Evolutionary conservation across 2,113 vertebrate genomes (phyloP), one percentile per base, ranked within the genome.

Genomic region (Paralichthys olivaceus): DNA sequence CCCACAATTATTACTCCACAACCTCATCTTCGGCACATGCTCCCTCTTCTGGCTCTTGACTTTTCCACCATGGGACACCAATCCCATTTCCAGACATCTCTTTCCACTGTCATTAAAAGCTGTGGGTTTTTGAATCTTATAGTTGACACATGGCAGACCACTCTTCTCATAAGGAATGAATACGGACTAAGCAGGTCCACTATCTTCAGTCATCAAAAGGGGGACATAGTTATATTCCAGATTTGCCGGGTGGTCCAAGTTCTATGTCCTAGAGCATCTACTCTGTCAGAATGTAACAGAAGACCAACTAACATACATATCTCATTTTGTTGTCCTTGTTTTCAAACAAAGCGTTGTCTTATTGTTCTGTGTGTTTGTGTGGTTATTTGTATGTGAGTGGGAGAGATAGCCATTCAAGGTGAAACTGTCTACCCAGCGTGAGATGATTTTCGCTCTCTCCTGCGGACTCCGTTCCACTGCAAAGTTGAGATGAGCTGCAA

Each of bases 341-440:
- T 49, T 49, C 6, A 2, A 49, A 19, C 19, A 49, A 20, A 49
- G 19, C 47, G 45, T 17, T 20, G 45, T 19, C 14, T 15, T 49
- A 19, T 49, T 49, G 3, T 40, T 40, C 11, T 49, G 13, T 45
- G 40, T 1, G 22, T 70, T 37, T 60, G 29, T 28, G 5, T 51
- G 51, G 29, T 4, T 57, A 7, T 67, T 37, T 55, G 32, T 77
- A 57, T 75, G 49, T 7, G 14, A 22, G 12, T 60, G 40, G 14
- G 13, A 34, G 28, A 75, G 28, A 22, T 68, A 69, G 60, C 72
- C 61, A 71, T 69, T 81, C 72, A 74, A 72, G 72, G 62, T 84
- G 69, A 72, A 84, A 80, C 77, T 77, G 14, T 80, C 76, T 34
- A 22, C 76, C 11, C 80, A 79, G 77, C 67, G 54, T 70, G 82